phyloP scores from a whole-genome alignment of 2,113 vertebrate species.

The Lutjanus erythropterus region DNA sequence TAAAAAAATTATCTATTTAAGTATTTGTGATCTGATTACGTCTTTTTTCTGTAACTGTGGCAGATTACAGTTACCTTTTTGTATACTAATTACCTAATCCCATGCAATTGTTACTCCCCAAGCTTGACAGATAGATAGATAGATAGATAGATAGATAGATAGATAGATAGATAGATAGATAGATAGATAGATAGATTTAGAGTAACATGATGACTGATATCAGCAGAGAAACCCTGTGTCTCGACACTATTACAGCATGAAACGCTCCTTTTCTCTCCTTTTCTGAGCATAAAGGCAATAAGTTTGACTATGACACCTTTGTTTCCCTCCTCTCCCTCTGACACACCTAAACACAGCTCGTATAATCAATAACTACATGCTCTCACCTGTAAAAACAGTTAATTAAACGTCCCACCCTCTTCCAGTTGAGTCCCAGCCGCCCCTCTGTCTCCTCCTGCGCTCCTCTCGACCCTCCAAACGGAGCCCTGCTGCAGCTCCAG shows the following conservation, averaged over 20 bases:
- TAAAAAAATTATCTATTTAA: no score
- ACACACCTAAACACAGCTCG: conserved; percentile 21
- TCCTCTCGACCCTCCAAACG: conserved; percentile 16
- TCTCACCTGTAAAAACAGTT: conserved; percentile 51
- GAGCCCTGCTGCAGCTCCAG: conserved; percentile 57
- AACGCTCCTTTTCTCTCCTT: background rate
- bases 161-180: conserved; percentile 33
- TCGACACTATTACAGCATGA: background rate
- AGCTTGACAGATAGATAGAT: conserved; percentile 13
- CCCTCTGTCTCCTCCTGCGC: conserved; percentile 35
- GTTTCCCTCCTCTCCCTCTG: background rate
- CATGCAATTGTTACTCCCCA: no score
- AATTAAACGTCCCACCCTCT: conserved; percentile 54
- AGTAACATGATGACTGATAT: background rate
- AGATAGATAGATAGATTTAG: background rate
- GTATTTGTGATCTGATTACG: no score
- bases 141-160: conserved; percentile 15
- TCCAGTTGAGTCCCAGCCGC: conserved; percentile 25
- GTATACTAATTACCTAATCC: no score
- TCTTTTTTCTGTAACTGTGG: no score
- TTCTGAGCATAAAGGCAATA: conserved; percentile 14
- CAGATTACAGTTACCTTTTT: no score
- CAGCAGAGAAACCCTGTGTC: background rate
- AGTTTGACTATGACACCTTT: conserved; percentile 14
- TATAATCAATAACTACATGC: background rate